Evolutionary conservation across 1,140 invertebrate genomes (phyloP), one percentile per base, ranked within the genome.

Genomic region (Drosophila oshimai): DNA sequence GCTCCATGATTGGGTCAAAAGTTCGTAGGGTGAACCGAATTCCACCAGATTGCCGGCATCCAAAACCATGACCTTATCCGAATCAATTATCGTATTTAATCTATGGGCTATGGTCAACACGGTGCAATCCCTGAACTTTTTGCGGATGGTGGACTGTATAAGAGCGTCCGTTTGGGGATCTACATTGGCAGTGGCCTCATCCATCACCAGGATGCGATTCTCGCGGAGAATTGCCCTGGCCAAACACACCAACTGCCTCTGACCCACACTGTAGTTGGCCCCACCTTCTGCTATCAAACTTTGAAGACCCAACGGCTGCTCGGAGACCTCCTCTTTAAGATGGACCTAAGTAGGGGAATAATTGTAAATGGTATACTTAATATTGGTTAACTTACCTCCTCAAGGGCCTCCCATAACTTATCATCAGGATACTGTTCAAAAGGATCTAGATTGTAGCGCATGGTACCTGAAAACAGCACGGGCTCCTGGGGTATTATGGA

Each of bases 351-450:
- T 2, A 9, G 12, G 3, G 0, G n/a, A 39, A 0, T 1, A 0
- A 12, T 10, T n/a, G n/a, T 50, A 6, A 5, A 0, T 2, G n/a
- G n/a, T 13, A 15, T 9, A 5, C 2, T 2, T 9, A 9, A 6
- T 3, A n/a, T 5, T 0, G 7, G 0, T 12, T 6, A n/a, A 1
- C 12, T 70, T 6, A 95, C 95, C 70, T 97, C 95, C 77, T 97
- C 96, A 5, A 98, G 92, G 0, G 95, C 96, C 70, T 93, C 92
- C 97, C 97, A 98, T 1, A 98, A 89, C 79, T 96, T 76, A 88
- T 93, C 92, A 80, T 98, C 97, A 13, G 90, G 91, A 78, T 95
- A 95, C 12, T 92, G 91, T 49, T 95, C 93, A 74, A 97, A 96
- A 2, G 96, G 96, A 92, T 97, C 96, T 24, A 97, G 91, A 89